phyloP scores from a whole-genome alignment of 2,888 invertebrate genomes.

The Pachymerium ferrugineum region DNA sequence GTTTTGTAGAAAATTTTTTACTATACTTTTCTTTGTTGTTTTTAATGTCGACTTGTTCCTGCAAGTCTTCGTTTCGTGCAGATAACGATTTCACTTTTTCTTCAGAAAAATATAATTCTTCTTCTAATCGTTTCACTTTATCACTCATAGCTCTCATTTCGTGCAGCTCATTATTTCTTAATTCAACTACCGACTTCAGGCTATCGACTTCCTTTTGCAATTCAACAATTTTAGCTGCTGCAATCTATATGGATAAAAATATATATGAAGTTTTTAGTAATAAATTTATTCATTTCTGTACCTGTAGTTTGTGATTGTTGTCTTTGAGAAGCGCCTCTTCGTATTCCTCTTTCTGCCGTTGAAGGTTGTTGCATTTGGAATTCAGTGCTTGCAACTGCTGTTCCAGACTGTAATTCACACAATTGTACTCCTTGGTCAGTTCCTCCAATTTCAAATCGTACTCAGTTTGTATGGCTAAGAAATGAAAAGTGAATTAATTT shows the following conservation, averaged over 20 bases:
- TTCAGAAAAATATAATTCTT: conserved; percentile 64
- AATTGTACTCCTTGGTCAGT: conserved; percentile 39
- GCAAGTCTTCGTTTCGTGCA: conserved; percentile 79
- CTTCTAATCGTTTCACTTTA: conserved; percentile 65
- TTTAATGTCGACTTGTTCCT: conserved; percentile 64
- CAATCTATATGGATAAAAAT: not conserved
- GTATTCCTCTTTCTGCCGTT: conserved; percentile 45
- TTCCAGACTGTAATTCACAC: conserved; percentile 46
- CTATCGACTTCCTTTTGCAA: conserved; percentile 72
- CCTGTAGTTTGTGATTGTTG: conserved; percentile 46
- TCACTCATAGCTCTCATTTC: conserved; percentile 56
- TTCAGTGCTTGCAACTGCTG: conserved; percentile 44
- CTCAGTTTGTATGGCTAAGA: not conserved
- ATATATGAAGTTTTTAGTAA: not conserved
- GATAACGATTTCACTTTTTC: conserved; percentile 70
- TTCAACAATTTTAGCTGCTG: not conserved
- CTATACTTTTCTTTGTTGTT: conserved; percentile 63
- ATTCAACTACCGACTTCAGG: conserved; percentile 76
- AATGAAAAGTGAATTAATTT: not conserved
- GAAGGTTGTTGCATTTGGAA: conserved; percentile 37
- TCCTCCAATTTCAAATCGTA: not conserved
- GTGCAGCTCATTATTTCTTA: conserved; percentile 78
- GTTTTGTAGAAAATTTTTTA: not conserved
- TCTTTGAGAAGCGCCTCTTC: conserved; percentile 42
- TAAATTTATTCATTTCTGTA: conserved; percentile 35